Evolutionary conservation across 2,888 invertebrate genomes (phyloP), one percentile per base, ranked within the genome.

Genomic region (Mechanitis mazaeus): DNA sequence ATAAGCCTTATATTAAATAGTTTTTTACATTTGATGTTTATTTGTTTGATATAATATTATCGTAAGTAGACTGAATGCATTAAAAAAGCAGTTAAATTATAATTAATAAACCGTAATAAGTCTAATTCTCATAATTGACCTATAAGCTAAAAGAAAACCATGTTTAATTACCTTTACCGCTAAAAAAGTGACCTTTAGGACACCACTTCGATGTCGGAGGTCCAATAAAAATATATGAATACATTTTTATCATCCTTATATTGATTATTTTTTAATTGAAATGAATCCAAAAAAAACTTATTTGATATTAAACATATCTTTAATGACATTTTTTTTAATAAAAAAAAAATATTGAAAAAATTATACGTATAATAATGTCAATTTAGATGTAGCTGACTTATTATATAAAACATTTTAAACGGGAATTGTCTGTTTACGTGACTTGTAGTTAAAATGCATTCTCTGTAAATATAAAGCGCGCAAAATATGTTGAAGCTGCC

Each of bases 131-230:
- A 79, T 84, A 86, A 85, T 84, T 83, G 76, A 65, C 73, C 65
- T 74, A 72, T 70, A 69, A 74, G 67, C 72, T 64, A 71, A 76
- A 71, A 75, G 74, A 70, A 68, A 74, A 75, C 71, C 71, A 80
- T 78, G 80, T 79, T 79, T 83, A 83, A 82, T 83, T 80, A 77
- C 74, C 64, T 74, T 76, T 78, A 70, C 70, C 66, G 64, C 64
- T 76, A 72, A 80, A 85, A 83, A 83, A 83, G 74, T 75, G 78
- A 83, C 84, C 82, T 84, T 87, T 85, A 71, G 80, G 80, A 73
- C 71, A 65, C 67, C 6, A 63, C 54, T 38, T 55, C 65, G 64
- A 68, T 66, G 68, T 65, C 64, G 67, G 64, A 60, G 67, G 67
- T 70, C 70, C 60, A 62, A 60, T 65, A 67, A 66, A 69, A 68